These are phyloP conservation scores for Drosophila miranda DNA, from an alignment of 1,140 invertebrate genomes.

Conservation along the genomic window DNA sequence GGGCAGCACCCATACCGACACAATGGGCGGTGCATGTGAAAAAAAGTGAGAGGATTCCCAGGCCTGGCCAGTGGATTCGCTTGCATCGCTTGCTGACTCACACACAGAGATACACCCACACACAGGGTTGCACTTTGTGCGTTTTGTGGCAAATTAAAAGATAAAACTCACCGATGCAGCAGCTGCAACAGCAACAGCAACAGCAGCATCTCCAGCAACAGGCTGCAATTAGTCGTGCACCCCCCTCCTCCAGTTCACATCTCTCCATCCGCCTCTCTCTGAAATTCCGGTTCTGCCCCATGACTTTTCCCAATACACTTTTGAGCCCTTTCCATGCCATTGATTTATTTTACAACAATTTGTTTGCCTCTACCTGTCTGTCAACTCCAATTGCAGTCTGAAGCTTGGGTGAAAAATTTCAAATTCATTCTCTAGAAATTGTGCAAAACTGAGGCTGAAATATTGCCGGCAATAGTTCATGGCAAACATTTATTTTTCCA, in stretches of 20 bases:
- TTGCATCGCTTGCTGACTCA: constrained; percentile 42
- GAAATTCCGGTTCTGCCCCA: constrained; percentile 27
- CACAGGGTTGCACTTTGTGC: constrained; percentile 56
- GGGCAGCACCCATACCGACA: constrained; percentile 22
- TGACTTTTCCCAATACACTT: neutral
- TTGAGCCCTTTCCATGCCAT: constrained; percentile 30
- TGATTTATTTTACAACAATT: constrained; percentile 43
- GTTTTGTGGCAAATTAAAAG: constrained; percentile 79
- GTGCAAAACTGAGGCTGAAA: constrained; percentile 9
- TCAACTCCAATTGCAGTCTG: neutral
- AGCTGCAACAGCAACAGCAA: constrained; percentile 24
- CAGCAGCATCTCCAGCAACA: constrained; percentile 36
- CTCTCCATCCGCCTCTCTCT: constrained; percentile 14
- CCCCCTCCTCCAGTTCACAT: constrained; percentile 35
- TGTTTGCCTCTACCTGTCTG: constrained; percentile 16
- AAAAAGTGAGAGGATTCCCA: constrained; percentile 80
- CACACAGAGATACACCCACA: constrained; percentile 18
- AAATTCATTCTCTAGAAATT: neutral
- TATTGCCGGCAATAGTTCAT: constrained; percentile 12
- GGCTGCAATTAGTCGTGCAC: constrained; percentile 56
- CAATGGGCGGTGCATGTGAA: constrained; percentile 68
- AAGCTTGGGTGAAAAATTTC: neutral
- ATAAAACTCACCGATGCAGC: constrained; percentile 54
- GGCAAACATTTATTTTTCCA: constrained; percentile 2
- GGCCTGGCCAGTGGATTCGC: constrained; percentile 49